A percentile compares a stretch with the other conserved stretches of the same genome.
phyloP scores from a whole-genome alignment of 2,888 invertebrate species.

The Eurois occulta region DNA sequence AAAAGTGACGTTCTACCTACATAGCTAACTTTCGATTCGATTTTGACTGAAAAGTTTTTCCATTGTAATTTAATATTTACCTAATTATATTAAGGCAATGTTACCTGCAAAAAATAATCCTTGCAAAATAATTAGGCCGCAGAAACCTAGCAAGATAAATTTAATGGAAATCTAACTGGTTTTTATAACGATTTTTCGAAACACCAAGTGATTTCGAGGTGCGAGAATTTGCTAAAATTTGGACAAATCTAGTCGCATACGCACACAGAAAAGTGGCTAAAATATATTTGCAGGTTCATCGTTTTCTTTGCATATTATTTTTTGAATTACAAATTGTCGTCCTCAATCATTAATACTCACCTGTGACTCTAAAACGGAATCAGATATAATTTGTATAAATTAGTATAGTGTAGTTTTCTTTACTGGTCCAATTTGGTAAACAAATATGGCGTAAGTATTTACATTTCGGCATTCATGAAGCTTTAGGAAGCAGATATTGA shows the following conservation, averaged over 20 bases:
- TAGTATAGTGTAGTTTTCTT: conserved; percentile 14
- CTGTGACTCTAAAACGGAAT: conserved; percentile 72
- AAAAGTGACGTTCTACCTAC: background rate
- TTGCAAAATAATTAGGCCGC: background rate
- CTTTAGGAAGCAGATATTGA: background rate
- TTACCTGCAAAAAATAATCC: background rate
- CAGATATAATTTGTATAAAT: conserved; percentile 62
- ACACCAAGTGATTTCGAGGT: background rate
- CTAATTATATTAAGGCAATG: background rate
- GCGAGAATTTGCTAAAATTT: background rate
- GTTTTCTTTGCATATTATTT: conserved; percentile 1
- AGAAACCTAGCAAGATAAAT: background rate
- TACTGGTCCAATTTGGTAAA: conserved; percentile 27
- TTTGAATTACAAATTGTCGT: conserved; percentile 22
- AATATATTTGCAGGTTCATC: background rate
- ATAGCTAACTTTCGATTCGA: conserved; percentile 17
- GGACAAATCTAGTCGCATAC: too few species aligned
- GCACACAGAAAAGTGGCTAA: too few species aligned
- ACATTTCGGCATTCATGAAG: background rate
- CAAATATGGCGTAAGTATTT: background rate
- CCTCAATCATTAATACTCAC: conserved; percentile 69
- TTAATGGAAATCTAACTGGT: background rate
- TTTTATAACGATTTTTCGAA: background rate
- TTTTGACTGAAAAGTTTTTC: background rate
- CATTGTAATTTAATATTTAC: background rate